Evolutionary conservation across 2,113 vertebrate genomes (phyloP), one percentile per base, ranked within the genome.

Genomic region (Melanocharis versteri): DNA sequence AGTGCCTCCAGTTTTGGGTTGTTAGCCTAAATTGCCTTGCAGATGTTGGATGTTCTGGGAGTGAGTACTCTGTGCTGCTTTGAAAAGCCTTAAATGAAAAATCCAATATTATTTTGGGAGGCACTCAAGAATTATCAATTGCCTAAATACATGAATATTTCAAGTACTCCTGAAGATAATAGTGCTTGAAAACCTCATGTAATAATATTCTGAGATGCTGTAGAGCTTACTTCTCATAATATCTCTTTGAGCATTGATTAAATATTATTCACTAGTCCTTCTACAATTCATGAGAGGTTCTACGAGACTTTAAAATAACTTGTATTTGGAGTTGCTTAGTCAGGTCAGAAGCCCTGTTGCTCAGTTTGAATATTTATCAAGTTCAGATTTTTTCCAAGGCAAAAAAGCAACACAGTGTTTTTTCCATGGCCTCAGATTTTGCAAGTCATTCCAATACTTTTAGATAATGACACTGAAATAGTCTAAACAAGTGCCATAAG

Each of bases 111-210:
- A 93, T 93, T 95, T 84, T 91, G 94, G 91, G 84, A 97, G 48
- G 53, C 81, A 81, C 60, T 96, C 83, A 87, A 96, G 83, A 93
- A 95, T 90, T 92, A 95, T 83, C 89, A 87, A 19, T 88, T 94
- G 90, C 80, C 90, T 94, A 89, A 95, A 90, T 81, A 83, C 61
- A 95, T 81, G 60, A 95, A 89, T 96, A 87, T 94, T 96, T 96
- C 95, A 94, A 93, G 90, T 82, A 47, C 71, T 93, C 50, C 85
- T 93, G 68, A 95, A 95, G 87, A 96, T 81, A 96, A 93, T 64
- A 91, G 76, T 56, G 54, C 93, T 96, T 90, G 66, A 96, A 93
- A 95, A 73, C 35, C 87, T 93, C 84, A 76, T 65, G 72, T 64
- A 91, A 83, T 89, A 89, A 89, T 92, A 83, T 73, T 87, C 91